Percentiles rank a stretch among this genome's conserved stretches.
These are phyloP conservation scores for Atta colombica DNA, from an alignment of 1,140 invertebrate species.

Conservation along the genomic window DNA sequence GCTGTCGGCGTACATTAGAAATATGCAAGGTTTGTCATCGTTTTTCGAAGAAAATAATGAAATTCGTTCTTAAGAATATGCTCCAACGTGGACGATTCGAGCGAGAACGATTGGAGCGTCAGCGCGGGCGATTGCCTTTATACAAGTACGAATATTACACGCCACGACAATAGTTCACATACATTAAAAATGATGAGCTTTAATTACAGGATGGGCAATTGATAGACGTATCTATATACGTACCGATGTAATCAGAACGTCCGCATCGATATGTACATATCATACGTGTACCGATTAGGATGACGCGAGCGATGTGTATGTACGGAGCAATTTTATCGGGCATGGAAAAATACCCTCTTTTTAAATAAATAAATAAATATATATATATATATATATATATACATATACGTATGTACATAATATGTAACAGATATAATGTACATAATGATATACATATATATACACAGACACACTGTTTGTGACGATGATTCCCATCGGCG, in stretches of 20 bases:
- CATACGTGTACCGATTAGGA: slow-evolving; percentile 17
- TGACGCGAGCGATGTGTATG: slow-evolving; percentile 44
- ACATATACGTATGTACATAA: slow-evolving; percentile 49
- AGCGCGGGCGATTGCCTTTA: slow-evolving; percentile 61
- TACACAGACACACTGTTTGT: slow-evolving; percentile 10
- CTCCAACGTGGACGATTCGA: slow-evolving; percentile 69
- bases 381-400: slow-evolving; percentile 57
- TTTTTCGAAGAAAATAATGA: slow-evolving; percentile 70
- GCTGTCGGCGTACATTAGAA: slow-evolving; percentile 74
- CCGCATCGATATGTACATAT: not conserved
- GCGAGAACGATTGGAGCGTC: slow-evolving; percentile 74
- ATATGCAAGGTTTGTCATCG: slow-evolving; percentile 67
- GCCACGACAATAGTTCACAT: slow-evolving; percentile 64
- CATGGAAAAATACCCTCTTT: slow-evolving; percentile 1
- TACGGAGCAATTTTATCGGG: slow-evolving; percentile 37
- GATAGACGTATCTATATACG: not conserved
- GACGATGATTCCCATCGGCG: not conserved
- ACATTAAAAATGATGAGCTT: slow-evolving; percentile 64
- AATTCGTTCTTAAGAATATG: slow-evolving; percentile 65
- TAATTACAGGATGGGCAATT: slow-evolving; percentile 48
- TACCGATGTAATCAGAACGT: not conserved
- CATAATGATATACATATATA: slow-evolving; percentile 61
- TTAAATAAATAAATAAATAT: slow-evolving; percentile 26
- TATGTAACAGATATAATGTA: slow-evolving; percentile 55
- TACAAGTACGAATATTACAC: slow-evolving; percentile 68